Evolutionary conservation across 2,888 invertebrate species (phyloP), one percentile per base, ranked within the genome.

Genomic region (Melolontha melolontha): DNA sequence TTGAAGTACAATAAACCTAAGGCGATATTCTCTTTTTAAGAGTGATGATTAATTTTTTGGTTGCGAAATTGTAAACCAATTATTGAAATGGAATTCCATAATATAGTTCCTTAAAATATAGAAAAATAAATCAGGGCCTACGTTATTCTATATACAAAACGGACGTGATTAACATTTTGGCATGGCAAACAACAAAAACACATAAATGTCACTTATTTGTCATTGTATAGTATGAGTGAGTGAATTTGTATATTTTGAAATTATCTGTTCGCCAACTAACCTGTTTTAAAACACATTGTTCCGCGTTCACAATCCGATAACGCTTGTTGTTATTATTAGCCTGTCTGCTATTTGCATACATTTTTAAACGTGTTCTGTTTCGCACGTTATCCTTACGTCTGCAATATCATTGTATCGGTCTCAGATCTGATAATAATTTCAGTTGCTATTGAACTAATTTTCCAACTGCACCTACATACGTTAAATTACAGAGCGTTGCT

Each of bases 141-240:
- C 59, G 59, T 49, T 17, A 1, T 8, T 16, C 10, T 54, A 1
- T 49, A 8, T 27, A 62, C 47, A 34, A 62, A 62, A 62, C 59
- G 47, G 59, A 62, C 47, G 17, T 47, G 16, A 62, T 62, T 62
- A 47, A 62, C 59, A 62, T 62, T 47, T 62, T 29, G 5, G 59
- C 59, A 62, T 62, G 59, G 59, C 59, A 39, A 62, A 47, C 59
- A 47, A 62, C 47, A 62, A 47, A 62, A 62, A 47, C 59, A 34
- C 34, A 62, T 62, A 62, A 62, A 62, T 47, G 59, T 62, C 59
- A 62, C 47, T 62, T 47, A 47, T 62, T 62, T 62, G 59, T 62
- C 59, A 62, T 62, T 62, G 59, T 16, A 16, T 47, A 29, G 22
- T 22, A 22, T 12, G 27, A 57, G 42, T 27, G 57, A 22, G 39